Conservation (phyloP, 2,797 vertebrate genomes). For the Momotus momota region DNA sequence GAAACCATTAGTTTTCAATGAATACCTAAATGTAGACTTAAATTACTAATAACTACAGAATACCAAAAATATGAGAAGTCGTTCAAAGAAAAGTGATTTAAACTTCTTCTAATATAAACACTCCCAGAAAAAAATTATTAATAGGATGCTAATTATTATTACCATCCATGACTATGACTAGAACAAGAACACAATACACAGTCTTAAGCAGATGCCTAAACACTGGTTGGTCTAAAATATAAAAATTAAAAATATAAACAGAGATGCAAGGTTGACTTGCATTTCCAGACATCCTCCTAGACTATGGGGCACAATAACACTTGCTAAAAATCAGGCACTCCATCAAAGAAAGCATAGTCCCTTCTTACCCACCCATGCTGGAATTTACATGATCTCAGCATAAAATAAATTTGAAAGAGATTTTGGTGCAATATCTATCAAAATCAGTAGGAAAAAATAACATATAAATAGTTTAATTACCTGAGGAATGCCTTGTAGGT, state of each 20-base stretch:
- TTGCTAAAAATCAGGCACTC: background rate
- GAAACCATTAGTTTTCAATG: background rate
- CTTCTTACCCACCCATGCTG: background rate
- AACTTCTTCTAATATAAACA: background rate
- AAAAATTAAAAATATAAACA: background rate
- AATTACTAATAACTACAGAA: background rate
- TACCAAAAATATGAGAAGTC: background rate
- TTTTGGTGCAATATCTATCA: background rate
- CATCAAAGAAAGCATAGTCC: background rate
- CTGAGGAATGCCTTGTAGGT: background rate
- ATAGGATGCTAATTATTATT: background rate
- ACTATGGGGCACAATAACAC: background rate
- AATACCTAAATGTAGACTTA: background rate
- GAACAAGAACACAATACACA: background rate
- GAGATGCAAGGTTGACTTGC: background rate
- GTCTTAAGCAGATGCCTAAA: background rate
- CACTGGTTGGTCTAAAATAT: background rate
- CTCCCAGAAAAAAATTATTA: rapidly evolving
- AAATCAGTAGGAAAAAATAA: background rate
- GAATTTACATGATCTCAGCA: background rate
- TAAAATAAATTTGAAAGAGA: background rate
- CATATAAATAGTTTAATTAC: background rate
- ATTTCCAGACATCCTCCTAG: background rate
- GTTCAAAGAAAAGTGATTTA: background rate
- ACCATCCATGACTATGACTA: background rate